A percentile compares a stretch with the other conserved stretches of the same genome.
Conservation (phyloP, 2,113 vertebrate genomes). For the Chaetodon auriga region DNA sequence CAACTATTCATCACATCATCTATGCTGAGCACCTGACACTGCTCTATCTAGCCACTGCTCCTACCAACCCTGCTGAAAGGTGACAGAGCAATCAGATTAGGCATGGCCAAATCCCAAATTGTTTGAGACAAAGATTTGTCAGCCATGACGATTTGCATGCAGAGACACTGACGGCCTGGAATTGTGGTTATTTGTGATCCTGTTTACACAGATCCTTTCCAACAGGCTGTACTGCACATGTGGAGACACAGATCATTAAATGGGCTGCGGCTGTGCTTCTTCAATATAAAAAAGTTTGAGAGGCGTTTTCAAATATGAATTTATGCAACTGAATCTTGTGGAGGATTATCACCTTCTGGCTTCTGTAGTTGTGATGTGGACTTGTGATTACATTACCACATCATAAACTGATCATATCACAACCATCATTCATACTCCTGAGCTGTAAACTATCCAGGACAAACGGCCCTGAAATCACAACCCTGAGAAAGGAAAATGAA, state of each 20-base stretch:
- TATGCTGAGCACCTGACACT: conserved; percentile 66
- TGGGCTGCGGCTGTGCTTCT: neutral
- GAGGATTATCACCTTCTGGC: conserved; percentile 75
- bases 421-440: conserved; percentile 28
- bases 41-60: conserved; percentile 36
- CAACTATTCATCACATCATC: conserved; percentile 78
- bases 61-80: conserved; percentile 21
- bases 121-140: conserved; percentile 22
- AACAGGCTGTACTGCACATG: neutral
- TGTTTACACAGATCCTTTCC: neutral
- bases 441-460: conserved; percentile 4
- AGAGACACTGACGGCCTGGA: neutral
- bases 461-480: neutral
- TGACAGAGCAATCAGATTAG: conserved; percentile 44
- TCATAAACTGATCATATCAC: conserved; percentile 74
- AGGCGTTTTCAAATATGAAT: conserved; percentile 55
- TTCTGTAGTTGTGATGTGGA: conserved; percentile 55
- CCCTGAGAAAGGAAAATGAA: neutral
- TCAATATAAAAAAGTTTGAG: neutral
- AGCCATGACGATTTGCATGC: conserved; percentile 6
- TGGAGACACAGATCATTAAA: neutral
- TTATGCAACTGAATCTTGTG: conserved; percentile 68
- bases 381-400: conserved; percentile 66
- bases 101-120: conserved; percentile 32
- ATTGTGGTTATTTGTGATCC: neutral